Evolutionary conservation across 2,888 invertebrate genomes (phyloP), one percentile per base, ranked within the genome.

Genomic region (Zhengitettix transpicula): DNA sequence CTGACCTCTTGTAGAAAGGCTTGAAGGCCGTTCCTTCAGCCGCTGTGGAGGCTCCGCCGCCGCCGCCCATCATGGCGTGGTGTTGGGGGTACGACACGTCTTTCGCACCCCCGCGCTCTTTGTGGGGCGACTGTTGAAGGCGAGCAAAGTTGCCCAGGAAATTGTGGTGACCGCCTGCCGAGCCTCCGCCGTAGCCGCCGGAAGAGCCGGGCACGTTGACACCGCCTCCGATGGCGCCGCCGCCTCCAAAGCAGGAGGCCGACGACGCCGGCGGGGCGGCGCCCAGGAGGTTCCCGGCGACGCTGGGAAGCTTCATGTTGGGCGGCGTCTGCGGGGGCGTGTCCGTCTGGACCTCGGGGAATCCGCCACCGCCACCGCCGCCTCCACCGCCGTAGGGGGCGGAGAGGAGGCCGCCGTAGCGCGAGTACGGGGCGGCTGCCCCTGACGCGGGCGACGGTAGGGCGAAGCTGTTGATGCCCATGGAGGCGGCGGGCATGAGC

Each of bases 261-360:
- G 65, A 73, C 73, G 54, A 73, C 71, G 51, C 72, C 71, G 62
- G 73, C 65, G 59, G 65, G 65, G 57, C 70, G 47, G 65, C 60
- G 52, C 65, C 60, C 61, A 64, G 81, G 68, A 85, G 79, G 68
- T 82, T 85, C 74, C 83, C 83, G 72, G 84, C 82, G 67, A 84
- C 85, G 74, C 85, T 87, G 70, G 88, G 86, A 70, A 90, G 81
- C 75, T 92, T 92, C 89, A 92, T 89, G 77, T 88, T 92, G 72
- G 93, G 93, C 66, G 93, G 93, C 66, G 93, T 94, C 76, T 93
- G 92, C 44, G 92, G 92, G 67, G 92, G 93, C 65, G 93, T 93
- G 76, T 93, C 93, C 68, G 88, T 82, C 71, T 77, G 87, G 85
- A 74, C 90, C 85, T 75, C 90, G 87, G 71, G 89, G 87, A 79